phyloP scores from a whole-genome alignment of 1,140 invertebrate genomes.

The Bradynema listronoti region DNA sequence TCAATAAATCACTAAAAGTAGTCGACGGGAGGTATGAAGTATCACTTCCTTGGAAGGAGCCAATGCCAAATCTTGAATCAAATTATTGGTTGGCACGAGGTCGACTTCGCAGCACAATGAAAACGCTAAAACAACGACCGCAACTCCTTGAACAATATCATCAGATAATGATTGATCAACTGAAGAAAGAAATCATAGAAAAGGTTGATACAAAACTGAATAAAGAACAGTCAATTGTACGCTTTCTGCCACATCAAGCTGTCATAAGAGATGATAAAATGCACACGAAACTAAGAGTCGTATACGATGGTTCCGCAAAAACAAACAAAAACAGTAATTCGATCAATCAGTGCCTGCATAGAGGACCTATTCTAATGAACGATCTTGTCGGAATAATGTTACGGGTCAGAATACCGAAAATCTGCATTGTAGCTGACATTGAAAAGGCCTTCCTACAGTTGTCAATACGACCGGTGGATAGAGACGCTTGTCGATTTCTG shows the following conservation, averaged over 20 bases:
- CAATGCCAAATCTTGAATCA: not conserved
- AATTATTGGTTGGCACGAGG: slow-evolving; percentile 2
- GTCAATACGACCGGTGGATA: slow-evolving; percentile 4
- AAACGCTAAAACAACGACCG: not conserved
- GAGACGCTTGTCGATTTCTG: slow-evolving; percentile 33
- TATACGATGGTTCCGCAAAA: slow-evolving; percentile 58
- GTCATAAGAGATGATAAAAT: slow-evolving; percentile 18
- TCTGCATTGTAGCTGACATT: slow-evolving; percentile 22
- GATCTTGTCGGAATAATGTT: slow-evolving; percentile 24
- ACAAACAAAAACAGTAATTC: slow-evolving; percentile 24
- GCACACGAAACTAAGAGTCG: slow-evolving; percentile 56
- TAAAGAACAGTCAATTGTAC: too few relatives aligned
- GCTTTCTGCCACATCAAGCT: slow-evolving; percentile 14
- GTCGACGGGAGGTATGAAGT: slow-evolving; percentile 10
- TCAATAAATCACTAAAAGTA: slow-evolving; percentile 14
- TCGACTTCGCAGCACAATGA: not conserved
- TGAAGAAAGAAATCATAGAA: slow-evolving; percentile 8
- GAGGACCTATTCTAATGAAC: slow-evolving; percentile 32
- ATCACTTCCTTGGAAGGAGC: slow-evolving; percentile 5
- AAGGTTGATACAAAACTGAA: not conserved
- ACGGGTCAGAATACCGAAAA: slow-evolving; percentile 1
- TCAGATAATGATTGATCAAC: not conserved
- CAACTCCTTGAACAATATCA: slow-evolving; percentile 11
- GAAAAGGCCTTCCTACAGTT: slow-evolving; percentile 41
- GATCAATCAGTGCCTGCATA: slow-evolving; percentile 55